phyloP scores from a whole-genome alignment of 2,888 invertebrate species.

The Sycophila texana region DNA sequence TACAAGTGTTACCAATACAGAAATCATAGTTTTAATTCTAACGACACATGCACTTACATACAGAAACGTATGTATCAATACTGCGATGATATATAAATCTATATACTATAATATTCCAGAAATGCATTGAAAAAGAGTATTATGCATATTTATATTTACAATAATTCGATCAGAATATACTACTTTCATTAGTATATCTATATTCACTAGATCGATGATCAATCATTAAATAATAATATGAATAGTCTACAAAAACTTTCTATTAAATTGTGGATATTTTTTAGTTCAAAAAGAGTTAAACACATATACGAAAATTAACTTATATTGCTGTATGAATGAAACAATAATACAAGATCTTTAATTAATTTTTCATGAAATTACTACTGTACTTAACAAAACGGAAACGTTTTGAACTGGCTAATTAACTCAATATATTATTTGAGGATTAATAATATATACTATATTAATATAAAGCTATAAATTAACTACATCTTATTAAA shows the following conservation, averaged over 20 bases:
- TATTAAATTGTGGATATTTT: constrained; percentile 34
- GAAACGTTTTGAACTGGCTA: constrained; percentile 3
- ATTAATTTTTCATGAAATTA: constrained; percentile 6
- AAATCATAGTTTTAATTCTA: constrained; percentile 34
- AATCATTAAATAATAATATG: constrained; percentile 38
- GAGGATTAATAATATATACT: not conserved
- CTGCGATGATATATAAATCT: constrained; percentile 55
- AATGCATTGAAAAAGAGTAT: constrained; percentile 56
- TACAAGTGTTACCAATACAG: constrained; percentile 40
- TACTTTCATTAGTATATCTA: constrained; percentile 32
- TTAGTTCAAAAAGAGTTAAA: not conserved
- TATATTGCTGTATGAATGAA: not conserved
- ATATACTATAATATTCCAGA: constrained; percentile 59
- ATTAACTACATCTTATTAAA: constrained; percentile 7
- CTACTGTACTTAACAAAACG: not conserved
- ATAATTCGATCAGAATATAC: constrained; percentile 49
- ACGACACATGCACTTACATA: constrained; percentile 46
- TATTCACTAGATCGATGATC: constrained; percentile 8
- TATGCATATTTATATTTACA: constrained; percentile 58
- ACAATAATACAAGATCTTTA: too few relatives aligned
- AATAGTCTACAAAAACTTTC: constrained; percentile 33
- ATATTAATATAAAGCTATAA: not conserved
- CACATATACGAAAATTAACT: constrained; percentile 9
- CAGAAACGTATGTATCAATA: constrained; percentile 47
- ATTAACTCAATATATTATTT: not conserved